Evolutionary conservation across 2,888 invertebrate species (phyloP), one percentile per base, ranked within the genome.

Genomic region (Aethes cnicana): DNA sequence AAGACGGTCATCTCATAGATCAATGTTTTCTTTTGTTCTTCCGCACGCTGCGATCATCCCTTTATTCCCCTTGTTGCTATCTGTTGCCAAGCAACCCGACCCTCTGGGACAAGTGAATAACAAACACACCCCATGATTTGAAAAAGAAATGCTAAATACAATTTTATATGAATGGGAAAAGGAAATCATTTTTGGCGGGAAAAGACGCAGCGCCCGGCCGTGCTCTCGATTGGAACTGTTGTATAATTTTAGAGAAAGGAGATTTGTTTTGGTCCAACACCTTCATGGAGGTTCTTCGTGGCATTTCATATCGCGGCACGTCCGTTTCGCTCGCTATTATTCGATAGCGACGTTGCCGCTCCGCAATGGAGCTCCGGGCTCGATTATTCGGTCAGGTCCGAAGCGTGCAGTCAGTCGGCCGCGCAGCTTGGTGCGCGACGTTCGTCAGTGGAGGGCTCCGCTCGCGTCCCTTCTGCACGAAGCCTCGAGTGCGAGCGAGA

Each of bases 381-480:
- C 64, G 84, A 81, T 81, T 74, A 72, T 72, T 60, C 69, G 68
- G 63, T 69, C 63, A 68, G 64, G 66, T 67, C 64, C 64, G 59
- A 64, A 63, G 71, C 65, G 73, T 54, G 70, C 73, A 83, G 85
- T 88, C 89, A 87, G 89, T 88, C 87, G 78, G 85, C 77, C 85
- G 88, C 88, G 88, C 88, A 87, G 77, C 87, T 86, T 72, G 81
- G 85, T 84, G 84, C 87, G 87, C 88, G 89, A 88, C 88, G 89
- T 87, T 81, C 78, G 86, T 87, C 73, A 78, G 78, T 72, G 79
- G 74, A 81, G 80, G 81, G 75, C 75, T 77, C 77, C 69, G 74
- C 69, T 72, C 65, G 72, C 76, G 73, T 77, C 77, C 76, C 73
- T 72, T 71, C 65, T 67, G 67, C 65, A 56, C 54, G 49, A 52